A percentile compares a stretch with the other conserved stretches of the same genome.
phyloP scores from a whole-genome alignment of 2,888 invertebrate species.

The Micoletzkya japonica region DNA sequence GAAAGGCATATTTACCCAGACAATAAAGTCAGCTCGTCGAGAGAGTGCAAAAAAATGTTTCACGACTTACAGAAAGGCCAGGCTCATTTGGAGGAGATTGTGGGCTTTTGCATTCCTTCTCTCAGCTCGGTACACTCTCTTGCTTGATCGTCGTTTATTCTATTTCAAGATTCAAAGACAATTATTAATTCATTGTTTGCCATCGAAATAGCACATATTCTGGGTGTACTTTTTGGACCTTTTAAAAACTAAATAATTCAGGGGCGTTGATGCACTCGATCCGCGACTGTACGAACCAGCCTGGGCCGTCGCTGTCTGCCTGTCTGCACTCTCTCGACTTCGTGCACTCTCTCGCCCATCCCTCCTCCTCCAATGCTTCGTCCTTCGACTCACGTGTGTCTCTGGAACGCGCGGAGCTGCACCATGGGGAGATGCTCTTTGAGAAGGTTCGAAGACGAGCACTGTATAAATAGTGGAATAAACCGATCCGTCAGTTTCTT shows the following conservation, averaged over 20 bases:
- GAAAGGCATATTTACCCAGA: no score
- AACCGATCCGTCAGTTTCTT: no score
- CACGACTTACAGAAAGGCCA: no score
- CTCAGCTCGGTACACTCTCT: background rate
- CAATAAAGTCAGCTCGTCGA: no score
- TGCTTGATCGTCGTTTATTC: no score
- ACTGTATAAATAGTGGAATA: no score
- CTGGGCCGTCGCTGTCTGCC: conserved; percentile 2
- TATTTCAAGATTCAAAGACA: background rate
- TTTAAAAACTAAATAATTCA: background rate
- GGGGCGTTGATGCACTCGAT: conserved; percentile 10
- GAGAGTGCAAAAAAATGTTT: no score
- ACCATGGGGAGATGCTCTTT: background rate
- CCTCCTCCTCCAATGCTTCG: background rate
- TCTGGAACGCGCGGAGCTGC: background rate
- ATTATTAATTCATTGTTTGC: background rate
- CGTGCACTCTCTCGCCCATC: conserved; percentile 6
- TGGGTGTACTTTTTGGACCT: background rate
- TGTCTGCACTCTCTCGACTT: conserved; percentile 15
- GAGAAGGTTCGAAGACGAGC: no score
- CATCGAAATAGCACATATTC: background rate
- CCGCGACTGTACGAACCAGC: conserved; percentile 24
- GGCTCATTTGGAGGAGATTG: background rate
- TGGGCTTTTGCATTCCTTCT: background rate
- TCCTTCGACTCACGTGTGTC: background rate